Evolutionary conservation across 2,113 vertebrate genomes (phyloP).

Genomic region (Chloroceryle aenea): DNA sequence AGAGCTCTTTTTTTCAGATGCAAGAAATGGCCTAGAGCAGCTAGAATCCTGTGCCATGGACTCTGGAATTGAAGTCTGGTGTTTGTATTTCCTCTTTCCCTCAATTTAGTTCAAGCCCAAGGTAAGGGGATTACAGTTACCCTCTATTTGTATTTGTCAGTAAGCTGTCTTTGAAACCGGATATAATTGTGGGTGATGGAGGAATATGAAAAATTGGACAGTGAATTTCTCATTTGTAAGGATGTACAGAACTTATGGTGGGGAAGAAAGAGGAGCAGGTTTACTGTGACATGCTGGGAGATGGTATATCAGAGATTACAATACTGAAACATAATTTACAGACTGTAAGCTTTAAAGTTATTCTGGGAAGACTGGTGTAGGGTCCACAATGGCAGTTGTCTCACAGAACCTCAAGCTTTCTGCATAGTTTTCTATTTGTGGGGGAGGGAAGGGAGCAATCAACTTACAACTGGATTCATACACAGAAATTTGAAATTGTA

Average conservation of each 20-base stretch:
- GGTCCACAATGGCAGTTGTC: neutral
- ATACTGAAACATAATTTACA: accelerated
- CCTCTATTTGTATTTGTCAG: neutral
- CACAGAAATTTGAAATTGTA: slow-evolving; percentile 46
- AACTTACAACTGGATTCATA: slow-evolving; percentile 2
- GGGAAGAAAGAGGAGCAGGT: neutral
- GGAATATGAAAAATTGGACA: neutral
- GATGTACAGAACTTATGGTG: neutral
- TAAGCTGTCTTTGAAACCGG: neutral
- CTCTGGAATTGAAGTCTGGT: neutral
- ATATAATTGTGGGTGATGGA: neutral
- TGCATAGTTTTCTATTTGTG: slow-evolving; percentile 45
- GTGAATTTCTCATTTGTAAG: neutral
- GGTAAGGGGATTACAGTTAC: neutral
- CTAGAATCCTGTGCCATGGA: neutral
- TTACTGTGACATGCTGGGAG: neutral
- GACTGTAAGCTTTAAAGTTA: neutral
- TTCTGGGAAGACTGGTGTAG: neutral
- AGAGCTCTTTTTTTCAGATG: neutral
- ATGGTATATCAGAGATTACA: neutral
- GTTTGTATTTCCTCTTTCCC: neutral
- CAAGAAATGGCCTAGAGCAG: neutral
- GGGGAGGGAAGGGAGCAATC: neutral
- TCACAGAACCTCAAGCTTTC: slow-evolving; percentile 27
- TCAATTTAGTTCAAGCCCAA: neutral